A percentile compares a stretch with the other conserved stretches of the same genome.
These are phyloP conservation scores for Syrphus vitripennis DNA, from an alignment of 2,888 invertebrate genomes.

Conservation along the genomic window DNA sequence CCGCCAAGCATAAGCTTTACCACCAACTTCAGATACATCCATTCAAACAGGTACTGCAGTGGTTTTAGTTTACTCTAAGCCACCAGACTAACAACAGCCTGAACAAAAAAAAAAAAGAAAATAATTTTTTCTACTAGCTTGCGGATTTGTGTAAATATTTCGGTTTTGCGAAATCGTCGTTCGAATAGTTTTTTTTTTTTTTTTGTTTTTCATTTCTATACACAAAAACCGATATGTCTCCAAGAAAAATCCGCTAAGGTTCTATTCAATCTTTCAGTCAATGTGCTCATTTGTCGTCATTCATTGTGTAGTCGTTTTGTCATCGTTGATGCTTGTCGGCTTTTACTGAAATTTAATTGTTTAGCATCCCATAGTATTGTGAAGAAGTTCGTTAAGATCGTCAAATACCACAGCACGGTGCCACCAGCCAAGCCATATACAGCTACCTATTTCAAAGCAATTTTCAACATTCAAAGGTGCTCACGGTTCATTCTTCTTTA, in stretches of 20 bases:
- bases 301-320: neutral
- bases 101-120: neutral
- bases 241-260: conserved; percentile 22
- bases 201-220: neutral
- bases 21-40: conserved; percentile 50
- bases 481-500: conserved; percentile 37
- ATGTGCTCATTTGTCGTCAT: conserved; percentile 54
- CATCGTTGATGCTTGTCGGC: conserved; percentile 9
- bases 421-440: too few relatives aligned
- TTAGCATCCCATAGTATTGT: conserved; percentile 26
- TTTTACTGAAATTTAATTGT: conserved; percentile 30
- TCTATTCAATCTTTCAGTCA: conserved; percentile 58
- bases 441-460: conserved; percentile 31
- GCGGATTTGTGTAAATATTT: conserved; percentile 23
- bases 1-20: conserved; percentile 21
- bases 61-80: conserved; percentile 61
- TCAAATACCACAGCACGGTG: conserved; percentile 48
- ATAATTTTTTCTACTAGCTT: conserved; percentile 5
- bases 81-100: conserved; percentile 65
- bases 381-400: conserved; percentile 14
- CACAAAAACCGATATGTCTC: conserved; percentile 42
- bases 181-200: neutral
- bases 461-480: conserved; percentile 60
- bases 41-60: conserved; percentile 62
- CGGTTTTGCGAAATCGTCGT: conserved; percentile 49